Evolutionary conservation across 2,797 vertebrate genomes (phyloP).

Genomic region (Mycteria americana): DNA sequence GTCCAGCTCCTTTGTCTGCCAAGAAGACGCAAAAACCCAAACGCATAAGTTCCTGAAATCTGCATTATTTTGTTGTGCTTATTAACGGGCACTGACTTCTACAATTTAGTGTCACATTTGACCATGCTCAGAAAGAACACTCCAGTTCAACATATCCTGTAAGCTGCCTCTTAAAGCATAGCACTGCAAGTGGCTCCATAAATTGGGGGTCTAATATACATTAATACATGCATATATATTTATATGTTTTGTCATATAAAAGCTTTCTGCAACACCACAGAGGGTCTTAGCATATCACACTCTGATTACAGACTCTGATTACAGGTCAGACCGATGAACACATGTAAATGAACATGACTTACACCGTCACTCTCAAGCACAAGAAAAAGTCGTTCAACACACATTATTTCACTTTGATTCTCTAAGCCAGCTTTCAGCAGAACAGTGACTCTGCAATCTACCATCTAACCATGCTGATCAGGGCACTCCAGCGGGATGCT

Average conservation of each 20-base stretch:
- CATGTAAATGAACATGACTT: not conserved
- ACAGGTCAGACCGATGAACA: not conserved
- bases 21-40: fast-evolving
- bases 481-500: too few relatives aligned
- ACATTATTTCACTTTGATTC: not conserved
- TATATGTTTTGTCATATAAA: not conserved
- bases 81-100: not conserved
- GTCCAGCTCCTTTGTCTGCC: not conserved
- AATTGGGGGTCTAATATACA: not conserved
- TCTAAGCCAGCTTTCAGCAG: not conserved
- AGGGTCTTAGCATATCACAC: not conserved
- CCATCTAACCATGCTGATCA: not conserved
- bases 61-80: not conserved
- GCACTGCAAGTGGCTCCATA: not conserved
- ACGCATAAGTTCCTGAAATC: fast-evolving
- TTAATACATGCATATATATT: not conserved
- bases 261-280: not conserved
- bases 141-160: not conserved
- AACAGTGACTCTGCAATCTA: not conserved
- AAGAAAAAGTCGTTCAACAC: not conserved
- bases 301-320: not conserved
- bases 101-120: not conserved
- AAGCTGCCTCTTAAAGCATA: not conserved
- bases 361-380: not conserved
- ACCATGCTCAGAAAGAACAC: not conserved